Percentiles rank a stretch among this genome's conserved stretches.
Conservation (phyloP, 2,113 vertebrate species). For the Anolis carolinensis region DNA sequence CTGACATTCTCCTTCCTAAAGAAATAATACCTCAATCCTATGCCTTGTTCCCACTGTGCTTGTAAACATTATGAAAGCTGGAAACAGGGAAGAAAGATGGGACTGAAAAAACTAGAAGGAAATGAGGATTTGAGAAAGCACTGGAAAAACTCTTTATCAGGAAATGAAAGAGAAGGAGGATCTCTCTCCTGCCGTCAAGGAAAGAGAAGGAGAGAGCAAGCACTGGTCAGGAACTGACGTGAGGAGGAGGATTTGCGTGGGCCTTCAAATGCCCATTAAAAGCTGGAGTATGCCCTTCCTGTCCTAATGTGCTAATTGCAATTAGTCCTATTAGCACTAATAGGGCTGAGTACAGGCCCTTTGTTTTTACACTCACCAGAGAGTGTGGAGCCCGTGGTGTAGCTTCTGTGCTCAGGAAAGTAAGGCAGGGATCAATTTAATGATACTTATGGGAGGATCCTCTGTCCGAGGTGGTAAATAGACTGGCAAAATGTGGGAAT, state of each 20-base stretch:
- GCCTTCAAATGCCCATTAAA: conserved; percentile 14
- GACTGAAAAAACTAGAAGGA: background rate
- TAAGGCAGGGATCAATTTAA: conserved; percentile 10
- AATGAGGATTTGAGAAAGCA: background rate
- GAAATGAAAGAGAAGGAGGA: background rate
- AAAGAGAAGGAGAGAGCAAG: background rate
- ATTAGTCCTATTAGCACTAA: conserved; percentile 27
- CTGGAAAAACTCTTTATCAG: background rate
- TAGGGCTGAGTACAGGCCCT: conserved; percentile 20
- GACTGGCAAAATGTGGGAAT: background rate
- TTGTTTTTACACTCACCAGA: background rate
- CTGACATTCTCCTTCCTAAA: background rate
- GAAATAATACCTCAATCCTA: background rate
- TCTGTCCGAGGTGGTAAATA: background rate
- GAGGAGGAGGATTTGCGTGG: background rate
- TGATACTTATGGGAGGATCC: conserved; percentile 22
- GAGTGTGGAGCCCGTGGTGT: background rate
- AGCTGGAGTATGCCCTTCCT: background rate
- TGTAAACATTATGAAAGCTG: background rate
- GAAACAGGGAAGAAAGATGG: background rate
- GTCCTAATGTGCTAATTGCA: background rate
- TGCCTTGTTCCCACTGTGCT: background rate
- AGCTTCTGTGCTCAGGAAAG: conserved; percentile 7
- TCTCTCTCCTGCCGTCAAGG: no score
- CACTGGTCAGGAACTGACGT: background rate